Conservation (phyloP, 2,797 vertebrate genomes). For the Sebastiscus albofasciatus region DNA sequence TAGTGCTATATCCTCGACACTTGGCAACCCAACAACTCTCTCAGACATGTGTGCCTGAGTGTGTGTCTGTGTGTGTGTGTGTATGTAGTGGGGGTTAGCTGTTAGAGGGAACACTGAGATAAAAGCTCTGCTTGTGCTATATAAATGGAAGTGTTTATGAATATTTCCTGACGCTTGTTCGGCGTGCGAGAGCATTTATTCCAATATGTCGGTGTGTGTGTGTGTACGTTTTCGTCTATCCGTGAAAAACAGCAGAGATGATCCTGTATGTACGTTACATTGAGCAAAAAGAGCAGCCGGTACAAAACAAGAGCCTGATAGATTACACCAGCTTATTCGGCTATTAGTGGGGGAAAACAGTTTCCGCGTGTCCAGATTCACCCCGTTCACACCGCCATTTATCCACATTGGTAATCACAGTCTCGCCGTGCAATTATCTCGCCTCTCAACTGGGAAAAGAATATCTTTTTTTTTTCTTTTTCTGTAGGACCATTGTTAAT, state of each 20-base stretch:
- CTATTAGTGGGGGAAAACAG: slow-evolving; percentile 59
- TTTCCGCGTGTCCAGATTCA: slow-evolving; percentile 63
- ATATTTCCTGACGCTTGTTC: slow-evolving; percentile 22
- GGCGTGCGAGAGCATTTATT: background rate
- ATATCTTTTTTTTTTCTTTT: background rate
- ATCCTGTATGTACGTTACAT: slow-evolving; percentile 15
- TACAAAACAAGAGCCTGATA: slow-evolving; percentile 52
- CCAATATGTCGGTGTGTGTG: background rate
- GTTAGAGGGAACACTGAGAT: slow-evolving; percentile 25
- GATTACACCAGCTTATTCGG: slow-evolving; percentile 56
- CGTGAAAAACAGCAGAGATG: background rate
- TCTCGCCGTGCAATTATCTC: slow-evolving; percentile 50
- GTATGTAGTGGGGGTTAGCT: background rate
- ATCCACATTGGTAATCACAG: slow-evolving; percentile 68
- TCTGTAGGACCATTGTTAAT: background rate
- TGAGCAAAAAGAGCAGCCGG: slow-evolving; percentile 15
- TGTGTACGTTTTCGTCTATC: background rate
- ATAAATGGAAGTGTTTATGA: slow-evolving; percentile 44
- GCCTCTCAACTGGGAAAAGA: slow-evolving; percentile 28
- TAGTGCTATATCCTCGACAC: slow-evolving; percentile 66
- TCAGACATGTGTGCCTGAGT: slow-evolving; percentile 9
- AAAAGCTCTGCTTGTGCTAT: slow-evolving; percentile 33
- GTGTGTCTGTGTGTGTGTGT: slow-evolving; percentile 6
- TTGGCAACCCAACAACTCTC: slow-evolving; percentile 48
- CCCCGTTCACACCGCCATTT: slow-evolving; percentile 63